Base-by-base conservation (phyloP, 2,888 invertebrate genomes). In the Tachystola acroxantha region DNA sequence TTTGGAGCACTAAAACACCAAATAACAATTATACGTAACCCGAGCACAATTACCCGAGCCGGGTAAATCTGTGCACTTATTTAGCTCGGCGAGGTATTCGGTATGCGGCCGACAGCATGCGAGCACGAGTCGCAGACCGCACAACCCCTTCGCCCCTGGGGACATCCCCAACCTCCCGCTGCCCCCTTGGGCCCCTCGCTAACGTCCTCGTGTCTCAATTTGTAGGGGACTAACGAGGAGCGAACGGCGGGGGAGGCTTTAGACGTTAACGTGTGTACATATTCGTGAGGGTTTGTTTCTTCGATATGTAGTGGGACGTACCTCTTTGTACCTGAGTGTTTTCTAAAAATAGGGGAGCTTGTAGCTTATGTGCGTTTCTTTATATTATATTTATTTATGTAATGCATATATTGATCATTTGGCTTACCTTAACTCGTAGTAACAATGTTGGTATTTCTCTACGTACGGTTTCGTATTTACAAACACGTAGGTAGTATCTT, bases 161-260 rank as follows among this genome's bases (percentile, higher is more conserved):
- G 40, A 28, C 12, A 9, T 13, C 24, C 19, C 34, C 24, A 19
- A 13, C 34, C 42, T 41, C 30, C 36, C 36, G n/a, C 45, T 27
- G 37, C 36, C 34, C 34, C 37, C 50, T 43, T 36, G 45, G 38
- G 40, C 27, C 42, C 40, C 41, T 43, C 40, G n/a, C 27, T 26
- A 27, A 30, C 36, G 39, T 39, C 29, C 39, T 51, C 59, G 61
- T 52, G 57, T 61, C 68, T 60, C 69, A 63, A 65, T 66, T 63
- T 57, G 64, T 48, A 50, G 61, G 55, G 58, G 51, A 43, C 70
- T 78, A 74, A 77, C 79, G 79, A 76, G 67, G 66, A 74, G 75
- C 55, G 63, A 73, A 69, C 63, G 60, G 62, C 48, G 48, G 47
- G 56, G 54, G 51, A 45, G 48, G 45, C 48, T 39, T 48, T 41